These are phyloP conservation scores for Barbus barbus DNA, from an alignment of 2,113 vertebrate species.

Conservation along the genomic window DNA sequence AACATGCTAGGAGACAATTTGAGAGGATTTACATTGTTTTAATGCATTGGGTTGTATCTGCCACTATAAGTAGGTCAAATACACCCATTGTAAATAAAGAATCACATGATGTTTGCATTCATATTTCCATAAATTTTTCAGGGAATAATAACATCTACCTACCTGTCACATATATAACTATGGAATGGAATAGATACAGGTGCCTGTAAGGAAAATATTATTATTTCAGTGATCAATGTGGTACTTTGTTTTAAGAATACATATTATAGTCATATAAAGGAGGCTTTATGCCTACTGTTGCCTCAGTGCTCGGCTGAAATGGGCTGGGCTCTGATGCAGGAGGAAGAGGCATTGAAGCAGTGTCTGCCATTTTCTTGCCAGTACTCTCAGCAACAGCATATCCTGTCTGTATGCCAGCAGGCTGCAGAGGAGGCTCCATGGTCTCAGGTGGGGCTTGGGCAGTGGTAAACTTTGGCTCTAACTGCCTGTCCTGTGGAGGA, in stretches of 20 bases:
- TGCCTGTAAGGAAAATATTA: slow-evolving; percentile 71
- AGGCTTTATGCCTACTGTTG: slow-evolving; percentile 59
- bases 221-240: neutral
- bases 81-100: neutral
- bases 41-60: neutral
- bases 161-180: slow-evolving; percentile 86
- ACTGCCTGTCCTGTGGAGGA: slow-evolving; percentile 56
- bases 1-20: neutral
- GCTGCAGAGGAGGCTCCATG: slow-evolving; percentile 68
- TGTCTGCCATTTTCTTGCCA: slow-evolving; percentile 68
- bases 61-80: neutral
- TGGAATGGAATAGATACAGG: slow-evolving; percentile 74
- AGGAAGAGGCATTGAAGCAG: slow-evolving; percentile 50
- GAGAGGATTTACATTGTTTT: neutral
- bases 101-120: neutral
- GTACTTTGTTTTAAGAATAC: neutral
- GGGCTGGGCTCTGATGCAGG: slow-evolving; percentile 61
- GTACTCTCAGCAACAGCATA: slow-evolving; percentile 63
- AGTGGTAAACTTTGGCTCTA: slow-evolving; percentile 55
- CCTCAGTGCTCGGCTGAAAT: slow-evolving; percentile 41
- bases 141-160: slow-evolving; percentile 41
- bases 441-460: slow-evolving; percentile 40
- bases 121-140: neutral
- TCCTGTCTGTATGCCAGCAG: slow-evolving; percentile 70
- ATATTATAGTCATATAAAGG: neutral